Evolutionary conservation across 1,140 invertebrate species (phyloP), one percentile per base, ranked within the genome.

Genomic region (Drosophila athabasca): DNA sequence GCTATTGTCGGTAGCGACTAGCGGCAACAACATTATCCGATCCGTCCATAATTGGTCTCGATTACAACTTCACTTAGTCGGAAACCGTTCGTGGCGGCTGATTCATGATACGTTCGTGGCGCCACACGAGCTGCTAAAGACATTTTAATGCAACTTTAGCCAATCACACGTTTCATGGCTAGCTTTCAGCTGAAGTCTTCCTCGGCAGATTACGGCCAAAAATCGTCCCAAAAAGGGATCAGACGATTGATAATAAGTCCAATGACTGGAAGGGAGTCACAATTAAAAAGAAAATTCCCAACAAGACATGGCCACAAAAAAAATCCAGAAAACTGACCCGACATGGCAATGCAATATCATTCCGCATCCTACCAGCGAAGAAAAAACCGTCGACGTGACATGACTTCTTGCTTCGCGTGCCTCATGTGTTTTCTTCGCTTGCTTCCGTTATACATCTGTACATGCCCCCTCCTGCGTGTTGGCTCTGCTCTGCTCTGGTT

Each of bases 401-500:
- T 44, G 31, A 13, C 29, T 17, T 17, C 8, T 62, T 69, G n/a
- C 50, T 44, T 82, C 68, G 79, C 79, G 79, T 81, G 77, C 62
- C 62, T 39, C 66, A 67, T 65, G 59, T 64, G 44, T 71, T 68
- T 45, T 71, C 62, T 77, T 64, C 13, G 59, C 35, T 15, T 13
- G 53, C 80, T 84, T 78, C 69, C 79, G 78, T 69, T 87, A 54
- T 44, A 67, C 64, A 62, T 51, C 22, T 43, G 35, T 45, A 31
- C 35, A 39, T 39, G 3, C 35, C 35, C 31, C 11, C 35, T 13
- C 11, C 11, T 39, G 35, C 35, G 35, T 39, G 35, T 39, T 73
- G 61, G 79, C 58, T 87, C 53, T 87, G 79, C 58, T 87, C 53
- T 87, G 82, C 82, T 87, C 82, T 87, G 82, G 74, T 87, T 87